Conservation (phyloP, 2,888 invertebrate species). For the Campoplex capitator region DNA sequence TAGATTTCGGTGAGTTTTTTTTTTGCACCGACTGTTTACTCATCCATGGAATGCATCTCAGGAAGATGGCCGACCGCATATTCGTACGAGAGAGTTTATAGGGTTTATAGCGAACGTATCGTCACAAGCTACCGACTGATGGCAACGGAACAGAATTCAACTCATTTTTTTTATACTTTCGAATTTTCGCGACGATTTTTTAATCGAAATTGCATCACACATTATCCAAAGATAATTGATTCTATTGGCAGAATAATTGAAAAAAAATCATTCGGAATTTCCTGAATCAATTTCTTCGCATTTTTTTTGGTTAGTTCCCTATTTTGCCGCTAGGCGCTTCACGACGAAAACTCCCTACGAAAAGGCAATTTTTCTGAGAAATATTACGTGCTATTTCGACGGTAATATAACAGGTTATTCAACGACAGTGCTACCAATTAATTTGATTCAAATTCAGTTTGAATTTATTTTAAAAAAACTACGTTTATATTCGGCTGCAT, state of each 20-base stretch:
- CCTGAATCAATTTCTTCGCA: not conserved
- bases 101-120: not conserved
- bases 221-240: too few species aligned
- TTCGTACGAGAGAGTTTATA: not conserved
- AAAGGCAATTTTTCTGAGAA: not conserved
- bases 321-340: not conserved
- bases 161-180: not conserved
- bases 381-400: not conserved
- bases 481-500: not conserved
- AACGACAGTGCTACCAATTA: not conserved
- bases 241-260: too few species aligned
- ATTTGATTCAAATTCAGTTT: not conserved
- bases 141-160: not conserved
- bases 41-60: not conserved
- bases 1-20: not conserved
- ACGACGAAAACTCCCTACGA: not conserved
- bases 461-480: not conserved
- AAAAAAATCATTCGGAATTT: not conserved
- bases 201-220: too few species aligned
- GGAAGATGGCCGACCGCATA: not conserved
- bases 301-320: not conserved
- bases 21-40: not conserved
- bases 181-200: too few species aligned
- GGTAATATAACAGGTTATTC: not conserved
- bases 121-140: not conserved